Conservation (phyloP, 2,888 invertebrate genomes). For the Apodemia zela region DNA sequence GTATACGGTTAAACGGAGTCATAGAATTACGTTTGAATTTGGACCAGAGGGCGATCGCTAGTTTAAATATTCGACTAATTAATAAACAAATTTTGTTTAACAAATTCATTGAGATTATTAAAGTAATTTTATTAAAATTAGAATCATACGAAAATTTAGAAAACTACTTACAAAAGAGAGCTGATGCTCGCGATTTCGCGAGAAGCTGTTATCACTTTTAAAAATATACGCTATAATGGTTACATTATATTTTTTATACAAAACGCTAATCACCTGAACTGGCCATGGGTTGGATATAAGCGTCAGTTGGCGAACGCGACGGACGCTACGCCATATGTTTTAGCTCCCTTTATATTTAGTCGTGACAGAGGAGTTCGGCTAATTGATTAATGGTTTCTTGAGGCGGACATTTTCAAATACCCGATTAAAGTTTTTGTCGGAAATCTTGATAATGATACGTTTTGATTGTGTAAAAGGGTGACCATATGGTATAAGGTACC, state of each 20-base stretch:
- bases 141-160: too few species aligned
- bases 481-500: conserved; percentile 63
- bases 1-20: too few species aligned
- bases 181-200: too few species aligned
- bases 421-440: conserved; percentile 62
- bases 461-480: conserved; percentile 64
- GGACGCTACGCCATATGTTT: conserved; percentile 64
- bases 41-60: too few species aligned
- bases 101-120: too few species aligned
- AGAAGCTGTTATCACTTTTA: neutral
- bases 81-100: too few species aligned
- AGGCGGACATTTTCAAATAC: conserved; percentile 74
- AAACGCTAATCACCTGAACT: conserved; percentile 19
- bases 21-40: too few species aligned
- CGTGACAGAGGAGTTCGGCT: conserved; percentile 67
- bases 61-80: too few species aligned
- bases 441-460: conserved; percentile 73
- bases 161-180: too few species aligned
- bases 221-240: neutral
- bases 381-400: conserved; percentile 72
- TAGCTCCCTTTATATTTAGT: conserved; percentile 61
- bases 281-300: conserved; percentile 57
- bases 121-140: too few species aligned
- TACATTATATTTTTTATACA: neutral
- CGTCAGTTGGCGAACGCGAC: conserved; percentile 73